These are phyloP conservation scores for Helicolenus hilgendorfi DNA, from an alignment of 2,797 vertebrate genomes.

Conservation along the genomic window DNA sequence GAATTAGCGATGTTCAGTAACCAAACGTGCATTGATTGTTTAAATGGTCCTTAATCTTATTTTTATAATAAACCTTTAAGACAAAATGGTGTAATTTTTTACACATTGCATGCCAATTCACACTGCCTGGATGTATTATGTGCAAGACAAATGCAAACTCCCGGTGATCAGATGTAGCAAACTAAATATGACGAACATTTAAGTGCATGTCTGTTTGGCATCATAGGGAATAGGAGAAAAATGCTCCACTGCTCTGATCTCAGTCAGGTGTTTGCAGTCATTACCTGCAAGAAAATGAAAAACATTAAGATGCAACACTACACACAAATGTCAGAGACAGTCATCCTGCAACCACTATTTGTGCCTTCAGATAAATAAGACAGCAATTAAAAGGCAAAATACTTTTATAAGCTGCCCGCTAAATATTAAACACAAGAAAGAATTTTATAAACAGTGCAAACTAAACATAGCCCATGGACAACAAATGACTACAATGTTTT, in stretches of 20 bases:
- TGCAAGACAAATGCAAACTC: neutral
- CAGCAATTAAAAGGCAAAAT: neutral
- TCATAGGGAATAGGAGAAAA: neutral
- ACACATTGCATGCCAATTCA: neutral
- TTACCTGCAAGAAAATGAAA: slow-evolving; percentile 30
- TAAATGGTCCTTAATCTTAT: neutral
- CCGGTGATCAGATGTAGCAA: neutral
- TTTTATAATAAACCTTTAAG: neutral
- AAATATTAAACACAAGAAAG: neutral
- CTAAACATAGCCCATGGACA: neutral
- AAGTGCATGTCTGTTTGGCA: neutral
- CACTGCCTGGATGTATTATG: accelerated
- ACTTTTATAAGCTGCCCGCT: neutral
- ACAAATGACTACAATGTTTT: neutral
- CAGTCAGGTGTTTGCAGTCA: neutral
- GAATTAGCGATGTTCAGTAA: neutral
- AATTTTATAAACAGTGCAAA: neutral
- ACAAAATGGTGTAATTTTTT: neutral
- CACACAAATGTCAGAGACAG: neutral
- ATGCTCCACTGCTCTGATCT: neutral
- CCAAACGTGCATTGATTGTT: neutral
- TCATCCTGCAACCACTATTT: neutral
- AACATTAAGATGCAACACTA: neutral
- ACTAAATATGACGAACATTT: neutral
- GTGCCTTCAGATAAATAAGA: too few relatives aligned